These are phyloP conservation scores for Spinus olivaceus DNA, from an alignment of 2,797 vertebrate species.

Conservation along the genomic window DNA sequence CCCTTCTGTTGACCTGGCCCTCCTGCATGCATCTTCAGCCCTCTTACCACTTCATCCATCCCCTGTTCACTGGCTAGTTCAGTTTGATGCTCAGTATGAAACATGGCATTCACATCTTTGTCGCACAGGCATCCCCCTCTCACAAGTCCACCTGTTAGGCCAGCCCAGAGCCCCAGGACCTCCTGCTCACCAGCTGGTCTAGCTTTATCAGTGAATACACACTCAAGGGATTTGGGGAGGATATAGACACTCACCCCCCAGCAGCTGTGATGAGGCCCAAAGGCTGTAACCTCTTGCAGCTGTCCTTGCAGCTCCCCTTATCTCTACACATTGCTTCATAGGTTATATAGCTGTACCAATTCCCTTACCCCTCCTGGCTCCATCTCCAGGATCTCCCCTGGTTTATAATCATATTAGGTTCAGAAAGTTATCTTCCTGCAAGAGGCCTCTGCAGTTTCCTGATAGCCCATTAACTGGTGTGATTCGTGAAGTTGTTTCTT, in stretches of 20 bases:
- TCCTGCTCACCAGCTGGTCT: not conserved
- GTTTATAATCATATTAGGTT: not conserved
- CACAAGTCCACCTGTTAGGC: not conserved
- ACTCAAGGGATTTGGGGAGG: not conserved
- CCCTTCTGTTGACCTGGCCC: not conserved
- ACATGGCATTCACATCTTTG: not conserved
- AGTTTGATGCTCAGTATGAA: not conserved
- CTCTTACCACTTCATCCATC: not conserved
- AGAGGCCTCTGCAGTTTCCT: not conserved
- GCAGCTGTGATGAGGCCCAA: not conserved
- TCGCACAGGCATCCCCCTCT: rapidly evolving
- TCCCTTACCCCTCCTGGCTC: not conserved
- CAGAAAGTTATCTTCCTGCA: not conserved
- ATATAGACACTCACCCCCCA: rapidly evolving
- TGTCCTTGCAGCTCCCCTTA: not conserved
- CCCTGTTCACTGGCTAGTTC: not conserved
- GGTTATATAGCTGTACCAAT: not conserved
- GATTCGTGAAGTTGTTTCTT: not conserved
- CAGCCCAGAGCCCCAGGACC: not conserved
- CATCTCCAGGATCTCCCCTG: not conserved
- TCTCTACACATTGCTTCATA: not conserved
- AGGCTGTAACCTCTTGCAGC: not conserved
- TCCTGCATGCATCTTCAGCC: not conserved
- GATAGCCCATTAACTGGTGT: not conserved
- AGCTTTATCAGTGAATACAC: not conserved